Percentiles rank a stretch among this genome's conserved stretches.
phyloP scores from a whole-genome alignment of 1,140 invertebrate species.

The Calosoma granatense region DNA sequence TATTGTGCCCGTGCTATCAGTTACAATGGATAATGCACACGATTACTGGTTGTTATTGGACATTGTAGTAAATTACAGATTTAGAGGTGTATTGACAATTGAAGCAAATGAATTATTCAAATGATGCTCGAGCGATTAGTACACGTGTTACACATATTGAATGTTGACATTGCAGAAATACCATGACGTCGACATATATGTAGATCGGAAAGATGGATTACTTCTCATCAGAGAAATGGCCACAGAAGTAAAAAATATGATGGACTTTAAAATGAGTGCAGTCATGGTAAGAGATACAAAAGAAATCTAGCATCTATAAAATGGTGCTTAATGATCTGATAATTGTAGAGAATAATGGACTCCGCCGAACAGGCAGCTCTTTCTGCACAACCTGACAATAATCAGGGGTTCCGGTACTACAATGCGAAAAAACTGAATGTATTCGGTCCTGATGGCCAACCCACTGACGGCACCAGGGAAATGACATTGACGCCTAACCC shows the following conservation, averaged over 20 bases:
- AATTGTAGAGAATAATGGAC: conserved; percentile 70
- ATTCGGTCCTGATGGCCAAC: conserved; percentile 57
- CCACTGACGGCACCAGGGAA: conserved; percentile 52
- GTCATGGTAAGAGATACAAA: conserved; percentile 60
- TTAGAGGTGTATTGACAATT: too few species aligned
- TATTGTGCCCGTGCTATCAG: background rate
- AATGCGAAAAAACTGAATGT: conserved; percentile 62
- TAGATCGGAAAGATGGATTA: conserved; percentile 70
- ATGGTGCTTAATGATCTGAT: background rate
- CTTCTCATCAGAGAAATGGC: conserved; percentile 72
- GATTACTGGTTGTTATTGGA: too few species aligned
- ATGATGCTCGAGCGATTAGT: background rate
- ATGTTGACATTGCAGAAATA: conserved; percentile 60
- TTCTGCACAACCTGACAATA: conserved; percentile 44
- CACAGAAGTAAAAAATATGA: conserved; percentile 76
- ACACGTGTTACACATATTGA: background rate
- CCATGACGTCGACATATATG: conserved; percentile 57
- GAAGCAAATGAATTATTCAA: background rate
- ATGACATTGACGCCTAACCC: conserved; percentile 56
- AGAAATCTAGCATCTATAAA: background rate
- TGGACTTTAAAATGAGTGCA: conserved; percentile 82
- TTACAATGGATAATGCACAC: too few species aligned
- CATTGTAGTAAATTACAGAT: too few species aligned
- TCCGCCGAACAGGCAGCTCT: conserved; percentile 75
- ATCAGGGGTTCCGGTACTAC: conserved; percentile 45